Conservation (phyloP, 2,888 invertebrate genomes). For the Eremobia ochroleuca region DNA sequence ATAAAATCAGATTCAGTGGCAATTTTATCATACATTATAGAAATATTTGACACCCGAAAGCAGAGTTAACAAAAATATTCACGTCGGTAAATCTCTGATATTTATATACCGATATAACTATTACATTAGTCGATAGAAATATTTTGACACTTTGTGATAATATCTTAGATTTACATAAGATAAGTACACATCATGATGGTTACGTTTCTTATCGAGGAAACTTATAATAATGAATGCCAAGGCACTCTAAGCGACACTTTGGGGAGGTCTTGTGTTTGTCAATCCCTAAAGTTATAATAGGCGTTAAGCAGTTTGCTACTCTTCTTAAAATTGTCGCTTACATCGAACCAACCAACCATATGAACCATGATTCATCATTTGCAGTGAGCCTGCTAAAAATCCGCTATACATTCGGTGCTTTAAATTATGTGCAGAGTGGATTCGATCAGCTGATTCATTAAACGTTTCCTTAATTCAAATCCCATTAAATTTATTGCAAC, state of each 20-base stretch:
- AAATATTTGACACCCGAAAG: conserved; percentile 61
- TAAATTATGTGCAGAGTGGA: no score
- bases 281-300: no score
- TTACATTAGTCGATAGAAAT: conserved; percentile 44
- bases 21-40: conserved; percentile 51
- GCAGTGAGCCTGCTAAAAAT: background rate
- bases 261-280: background rate
- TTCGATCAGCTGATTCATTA: background rate
- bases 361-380: no score
- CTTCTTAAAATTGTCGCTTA: background rate
- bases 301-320: background rate
- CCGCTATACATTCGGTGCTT: background rate
- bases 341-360: background rate
- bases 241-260: background rate
- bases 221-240: conserved; percentile 1
- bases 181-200: background rate
- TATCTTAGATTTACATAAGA: conserved; percentile 39
- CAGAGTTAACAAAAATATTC: conserved; percentile 43
- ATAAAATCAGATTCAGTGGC: conserved; percentile 55
- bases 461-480: conserved; percentile 10
- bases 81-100: conserved; percentile 44
- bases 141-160: conserved; percentile 48
- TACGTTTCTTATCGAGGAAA: background rate
- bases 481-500: conserved; percentile 23
- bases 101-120: conserved; percentile 51